phyloP scores from a whole-genome alignment of 2,797 vertebrate genomes.

The Catharus ustulatus region DNA sequence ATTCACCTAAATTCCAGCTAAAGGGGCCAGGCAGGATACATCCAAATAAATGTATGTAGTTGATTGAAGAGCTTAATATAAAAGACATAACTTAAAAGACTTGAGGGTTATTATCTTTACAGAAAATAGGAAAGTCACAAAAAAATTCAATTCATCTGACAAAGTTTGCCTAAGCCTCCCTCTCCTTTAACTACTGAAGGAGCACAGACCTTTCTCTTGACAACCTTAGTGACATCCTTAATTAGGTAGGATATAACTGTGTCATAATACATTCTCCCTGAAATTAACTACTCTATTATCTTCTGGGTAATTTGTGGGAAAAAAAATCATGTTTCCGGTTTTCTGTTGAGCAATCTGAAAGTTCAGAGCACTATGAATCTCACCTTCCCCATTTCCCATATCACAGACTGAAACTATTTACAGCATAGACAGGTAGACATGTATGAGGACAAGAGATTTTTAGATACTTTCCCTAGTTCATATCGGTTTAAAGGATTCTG shows the following conservation, averaged over 20 bases:
- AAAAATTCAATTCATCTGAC: background rate
- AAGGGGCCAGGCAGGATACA: background rate
- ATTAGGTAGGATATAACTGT: background rate
- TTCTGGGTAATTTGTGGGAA: background rate
- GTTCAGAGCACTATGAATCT: background rate
- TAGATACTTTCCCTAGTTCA: background rate
- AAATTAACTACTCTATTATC: background rate
- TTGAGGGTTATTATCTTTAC: background rate
- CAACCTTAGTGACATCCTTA: background rate
- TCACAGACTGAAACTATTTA: background rate
- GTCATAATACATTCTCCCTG: background rate
- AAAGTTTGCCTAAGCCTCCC: background rate
- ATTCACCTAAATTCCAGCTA: background rate
- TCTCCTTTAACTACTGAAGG: background rate
- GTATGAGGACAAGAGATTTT: background rate
- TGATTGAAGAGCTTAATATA: background rate
- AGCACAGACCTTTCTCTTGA: background rate
- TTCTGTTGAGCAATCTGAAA: background rate
- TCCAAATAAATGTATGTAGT: background rate
- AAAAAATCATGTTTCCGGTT: background rate
- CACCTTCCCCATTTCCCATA: background rate
- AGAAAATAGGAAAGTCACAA: background rate
- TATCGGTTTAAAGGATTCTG: background rate
- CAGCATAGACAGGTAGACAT: accelerated
- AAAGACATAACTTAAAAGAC: background rate